Conservation (phyloP, 2,888 invertebrate species). For the Rhyacophila evoluta region DNA sequence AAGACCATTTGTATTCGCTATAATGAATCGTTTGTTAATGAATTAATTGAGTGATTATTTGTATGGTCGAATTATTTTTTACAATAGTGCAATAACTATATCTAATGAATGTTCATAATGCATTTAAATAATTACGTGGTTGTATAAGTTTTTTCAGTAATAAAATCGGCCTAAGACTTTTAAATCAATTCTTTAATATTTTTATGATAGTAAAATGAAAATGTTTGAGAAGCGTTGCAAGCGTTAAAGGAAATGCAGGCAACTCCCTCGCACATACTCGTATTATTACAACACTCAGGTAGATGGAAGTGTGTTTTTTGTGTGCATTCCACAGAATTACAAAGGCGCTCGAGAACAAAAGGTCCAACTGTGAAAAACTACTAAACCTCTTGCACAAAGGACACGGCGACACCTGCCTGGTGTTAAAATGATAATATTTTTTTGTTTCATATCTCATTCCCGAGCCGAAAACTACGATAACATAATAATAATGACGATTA, state of each 20-base stretch:
- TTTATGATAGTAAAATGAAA: too few species aligned
- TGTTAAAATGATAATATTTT: background rate
- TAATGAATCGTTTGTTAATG: too few species aligned
- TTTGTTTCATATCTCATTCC: background rate
- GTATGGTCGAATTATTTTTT: too few species aligned
- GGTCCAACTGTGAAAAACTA: constrained; percentile 30
- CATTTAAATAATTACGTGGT: too few species aligned
- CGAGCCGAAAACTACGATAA: background rate
- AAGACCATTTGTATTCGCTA: too few species aligned
- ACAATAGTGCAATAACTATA: too few species aligned
- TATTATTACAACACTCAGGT: constrained; percentile 5
- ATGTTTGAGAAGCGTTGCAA: background rate
- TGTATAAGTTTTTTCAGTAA: too few species aligned
- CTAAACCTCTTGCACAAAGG: constrained; percentile 25
- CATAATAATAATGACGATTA: background rate
- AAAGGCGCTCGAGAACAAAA: constrained; percentile 35
- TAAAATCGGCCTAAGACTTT: too few species aligned
- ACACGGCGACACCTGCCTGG: constrained; percentile 23
- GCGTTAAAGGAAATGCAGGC: background rate
- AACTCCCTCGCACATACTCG: constrained; percentile 4
- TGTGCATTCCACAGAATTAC: constrained; percentile 39
- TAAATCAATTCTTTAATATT: too few species aligned
- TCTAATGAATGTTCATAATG: too few species aligned
- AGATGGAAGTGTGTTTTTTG: constrained; percentile 38
- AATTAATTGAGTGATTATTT: too few species aligned